Evolutionary conservation across 2,113 vertebrate genomes (phyloP).

Genomic region (Cheilinus undulatus): DNA sequence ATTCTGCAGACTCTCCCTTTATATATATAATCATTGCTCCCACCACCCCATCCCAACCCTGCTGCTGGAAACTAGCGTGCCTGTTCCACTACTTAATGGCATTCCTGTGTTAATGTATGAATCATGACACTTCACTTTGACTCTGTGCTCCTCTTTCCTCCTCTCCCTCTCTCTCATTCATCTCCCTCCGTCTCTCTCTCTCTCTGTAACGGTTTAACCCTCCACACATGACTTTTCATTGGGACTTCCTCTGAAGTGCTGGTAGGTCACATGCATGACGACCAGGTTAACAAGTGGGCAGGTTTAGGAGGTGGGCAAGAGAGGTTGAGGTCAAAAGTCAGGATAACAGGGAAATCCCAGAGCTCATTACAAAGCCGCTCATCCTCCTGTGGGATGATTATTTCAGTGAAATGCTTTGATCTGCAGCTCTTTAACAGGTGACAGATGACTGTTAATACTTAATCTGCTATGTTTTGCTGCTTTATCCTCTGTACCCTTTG

Average conservation of each 20-base stretch:
- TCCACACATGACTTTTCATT: conserved; percentile 71
- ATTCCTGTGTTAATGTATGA: conserved; percentile 73
- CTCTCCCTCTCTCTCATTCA: conserved; percentile 44
- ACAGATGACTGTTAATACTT: conserved; percentile 1
- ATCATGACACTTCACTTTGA: conserved; percentile 64
- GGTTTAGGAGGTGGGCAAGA: conserved; percentile 53
- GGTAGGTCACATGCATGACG: conserved; percentile 71
- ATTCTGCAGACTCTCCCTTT: conserved; percentile 50
- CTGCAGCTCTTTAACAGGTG: conserved; percentile 4
- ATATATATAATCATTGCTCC: conserved; percentile 26
- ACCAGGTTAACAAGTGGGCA: conserved; percentile 76
- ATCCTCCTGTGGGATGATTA: conserved; percentile 24
- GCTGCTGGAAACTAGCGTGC: conserved; percentile 32
- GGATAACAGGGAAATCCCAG: conserved; percentile 73
- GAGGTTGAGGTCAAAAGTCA: conserved; percentile 69
- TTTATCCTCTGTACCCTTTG: background rate
- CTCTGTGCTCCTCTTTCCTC: conserved; percentile 48
- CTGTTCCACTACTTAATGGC: conserved; percentile 57
- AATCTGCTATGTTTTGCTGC: background rate
- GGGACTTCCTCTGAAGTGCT: conserved; percentile 76
- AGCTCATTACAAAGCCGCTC: conserved; percentile 39
- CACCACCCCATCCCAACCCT: background rate
- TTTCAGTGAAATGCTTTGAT: conserved; percentile 35
- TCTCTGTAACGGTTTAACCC: conserved; percentile 73
- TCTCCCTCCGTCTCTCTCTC: background rate